Conservation (phyloP, 2,797 vertebrate species). For the Glossophaga mutica region DNA sequence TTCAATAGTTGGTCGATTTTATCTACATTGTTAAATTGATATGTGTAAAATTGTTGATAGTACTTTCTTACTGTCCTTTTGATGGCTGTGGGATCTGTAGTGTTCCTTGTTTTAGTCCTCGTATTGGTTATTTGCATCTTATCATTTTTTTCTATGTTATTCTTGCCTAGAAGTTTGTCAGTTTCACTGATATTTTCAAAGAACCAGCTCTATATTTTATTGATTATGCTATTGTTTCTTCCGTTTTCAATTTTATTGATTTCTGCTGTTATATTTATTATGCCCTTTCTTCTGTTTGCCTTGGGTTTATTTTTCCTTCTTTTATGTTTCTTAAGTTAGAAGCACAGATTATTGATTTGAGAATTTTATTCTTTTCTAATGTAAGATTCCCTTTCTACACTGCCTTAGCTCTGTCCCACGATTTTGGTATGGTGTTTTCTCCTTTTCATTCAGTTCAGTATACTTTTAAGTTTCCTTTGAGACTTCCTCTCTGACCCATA, state of each 20-base stretch:
- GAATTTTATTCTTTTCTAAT: slow-evolving; percentile 27
- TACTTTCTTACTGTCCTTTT: neutral
- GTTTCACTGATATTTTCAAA: slow-evolving; percentile 17
- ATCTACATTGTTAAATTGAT: neutral
- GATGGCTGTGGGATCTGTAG: neutral
- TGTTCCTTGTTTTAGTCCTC: neutral
- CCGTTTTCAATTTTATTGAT: neutral
- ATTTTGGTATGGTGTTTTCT: neutral
- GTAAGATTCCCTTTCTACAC: neutral
- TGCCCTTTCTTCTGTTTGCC: neutral
- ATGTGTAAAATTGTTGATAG: neutral
- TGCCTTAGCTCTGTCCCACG: neutral
- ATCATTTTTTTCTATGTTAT: neutral
- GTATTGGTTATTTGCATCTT: neutral
- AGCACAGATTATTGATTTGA: neutral
- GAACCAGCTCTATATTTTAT: neutral
- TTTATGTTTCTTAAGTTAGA: neutral
- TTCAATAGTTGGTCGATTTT: neutral
- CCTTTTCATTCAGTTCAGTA: neutral
- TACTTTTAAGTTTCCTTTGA: slow-evolving; percentile 1
- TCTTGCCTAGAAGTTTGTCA: neutral
- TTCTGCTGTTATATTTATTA: neutral
- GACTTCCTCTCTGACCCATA: neutral
- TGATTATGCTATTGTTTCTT: neutral
- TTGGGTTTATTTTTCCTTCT: neutral